Conservation (phyloP, 64 coral and sea anemone species). For the Porites australiensis region DNA sequence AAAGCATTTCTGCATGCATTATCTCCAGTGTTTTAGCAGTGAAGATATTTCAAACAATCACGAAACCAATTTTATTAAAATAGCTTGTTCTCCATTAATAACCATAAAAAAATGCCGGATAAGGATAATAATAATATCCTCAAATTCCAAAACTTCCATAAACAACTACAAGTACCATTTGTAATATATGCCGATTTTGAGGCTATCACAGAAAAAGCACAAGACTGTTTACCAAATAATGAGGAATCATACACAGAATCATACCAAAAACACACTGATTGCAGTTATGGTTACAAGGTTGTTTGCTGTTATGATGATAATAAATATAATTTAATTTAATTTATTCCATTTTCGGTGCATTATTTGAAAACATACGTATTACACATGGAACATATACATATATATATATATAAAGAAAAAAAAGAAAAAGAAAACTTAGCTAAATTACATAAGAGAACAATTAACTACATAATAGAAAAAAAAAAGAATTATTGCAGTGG, state of each 20-base stretch:
- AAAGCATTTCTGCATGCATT: conserved; percentile 15
- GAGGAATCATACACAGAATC: not conserved
- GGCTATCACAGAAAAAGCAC: conserved; percentile 13
- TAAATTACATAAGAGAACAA: too few species aligned
- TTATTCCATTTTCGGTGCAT: too few species aligned
- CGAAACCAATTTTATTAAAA: not conserved
- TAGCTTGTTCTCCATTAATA: not conserved
- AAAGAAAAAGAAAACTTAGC: too few species aligned
- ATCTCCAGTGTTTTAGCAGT: not conserved
- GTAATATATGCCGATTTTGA: conserved; percentile 29
- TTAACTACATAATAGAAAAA: too few species aligned
- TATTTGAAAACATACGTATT: too few species aligned
- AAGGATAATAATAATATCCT: not conserved
- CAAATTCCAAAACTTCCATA: not conserved
- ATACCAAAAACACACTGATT: conserved; percentile 14
- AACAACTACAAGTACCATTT: not conserved
- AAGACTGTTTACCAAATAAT: conserved; percentile 1
- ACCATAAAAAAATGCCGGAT: not conserved
- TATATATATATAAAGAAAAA: too few species aligned
- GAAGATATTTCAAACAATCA: not conserved
- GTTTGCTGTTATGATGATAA: too few species aligned
- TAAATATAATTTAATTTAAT: too few species aligned
- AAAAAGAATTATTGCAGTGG: too few species aligned
- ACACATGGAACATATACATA: too few species aligned
- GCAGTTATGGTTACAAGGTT: too few species aligned